Base-by-base conservation (phyloP, 2,113 vertebrate species). In the Daubentonia madagascariensis region DNA sequence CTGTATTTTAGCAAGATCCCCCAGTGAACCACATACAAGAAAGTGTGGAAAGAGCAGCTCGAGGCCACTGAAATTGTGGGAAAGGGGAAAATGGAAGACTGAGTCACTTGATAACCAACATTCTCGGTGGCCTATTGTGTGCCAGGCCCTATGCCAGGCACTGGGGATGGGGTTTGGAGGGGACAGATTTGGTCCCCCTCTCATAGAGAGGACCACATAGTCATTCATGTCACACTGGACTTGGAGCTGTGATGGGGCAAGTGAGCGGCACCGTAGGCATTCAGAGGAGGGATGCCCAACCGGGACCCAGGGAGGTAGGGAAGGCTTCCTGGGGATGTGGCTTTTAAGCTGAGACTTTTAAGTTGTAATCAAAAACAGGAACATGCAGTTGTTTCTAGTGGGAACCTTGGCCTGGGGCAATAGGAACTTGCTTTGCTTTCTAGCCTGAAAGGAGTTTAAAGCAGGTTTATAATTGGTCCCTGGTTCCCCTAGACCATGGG, bases 161-260 rank as follows among this genome's bases (percentile, higher is more conserved):
- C 32, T 16, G 35, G 10, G 25, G 54, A 8, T 20, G 23, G 40
- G 30, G 5, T 23, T 25, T 40, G 65, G 35, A 68, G 48, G 83
- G 3, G 54, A 20, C 40, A 25, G n/a, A 68, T 12, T 20, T 43
- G 54, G 40, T 32, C 20, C n/a, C 13, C n/a, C 9, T 30, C 3
- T 18, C 9, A 88, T 13, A 67, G 17, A 30, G 11, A 89, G 17
- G 35, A 16, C 20, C 10, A 7, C 4, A 14, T 2, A 7, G 59
- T 45, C 8, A 18, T 2, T n/a, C 25, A 40, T 5, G 3, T 85
- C 35, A 61, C 30, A 8, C 17, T 6, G 18, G 48, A 48, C 65
- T 80, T 0, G 0, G 40, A 16, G 25, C 30, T 50, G 0, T 81
- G 57, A 65, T 8, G 35, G 79, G 63, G n/a, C 1, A 0, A 7